These are phyloP conservation scores for Phengaris alcon DNA, from an alignment of 2,888 invertebrate species.

Conservation along the genomic window DNA sequence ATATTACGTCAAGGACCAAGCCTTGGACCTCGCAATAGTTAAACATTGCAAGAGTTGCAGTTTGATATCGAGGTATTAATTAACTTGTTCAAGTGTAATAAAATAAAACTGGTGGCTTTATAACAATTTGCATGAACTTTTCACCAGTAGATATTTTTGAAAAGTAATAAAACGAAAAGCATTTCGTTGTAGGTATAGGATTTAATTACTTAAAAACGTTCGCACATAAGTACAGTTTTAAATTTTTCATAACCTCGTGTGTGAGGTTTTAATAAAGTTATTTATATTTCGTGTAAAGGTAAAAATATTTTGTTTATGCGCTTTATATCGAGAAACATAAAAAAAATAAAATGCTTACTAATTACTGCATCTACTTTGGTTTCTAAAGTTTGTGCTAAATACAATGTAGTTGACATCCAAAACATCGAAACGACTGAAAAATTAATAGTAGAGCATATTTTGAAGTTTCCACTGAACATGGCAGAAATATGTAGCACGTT, in stretches of 20 bases:
- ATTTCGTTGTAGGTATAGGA: slow-evolving; percentile 43
- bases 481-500: neutral
- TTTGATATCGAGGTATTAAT: neutral
- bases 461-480: neutral
- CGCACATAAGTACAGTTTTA: slow-evolving; percentile 10
- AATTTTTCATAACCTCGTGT: slow-evolving; percentile 6
- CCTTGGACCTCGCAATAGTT: neutral
- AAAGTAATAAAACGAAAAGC: slow-evolving; percentile 58
- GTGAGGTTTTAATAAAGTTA: slow-evolving; percentile 6
- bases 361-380: neutral
- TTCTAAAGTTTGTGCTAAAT: neutral
- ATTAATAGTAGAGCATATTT: neutral
- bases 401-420: neutral
- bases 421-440: neutral
- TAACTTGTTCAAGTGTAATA: no score
- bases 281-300: neutral
- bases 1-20: no score
- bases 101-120: neutral
- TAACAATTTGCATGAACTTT: neutral
- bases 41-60: no score
- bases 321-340: neutral
- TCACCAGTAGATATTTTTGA: neutral
- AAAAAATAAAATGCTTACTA: neutral
- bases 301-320: neutral
- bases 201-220: slow-evolving; percentile 45